Evolutionary conservation across 2,113 vertebrate genomes (phyloP).

Genomic region (Orthonyx spaldingii): DNA sequence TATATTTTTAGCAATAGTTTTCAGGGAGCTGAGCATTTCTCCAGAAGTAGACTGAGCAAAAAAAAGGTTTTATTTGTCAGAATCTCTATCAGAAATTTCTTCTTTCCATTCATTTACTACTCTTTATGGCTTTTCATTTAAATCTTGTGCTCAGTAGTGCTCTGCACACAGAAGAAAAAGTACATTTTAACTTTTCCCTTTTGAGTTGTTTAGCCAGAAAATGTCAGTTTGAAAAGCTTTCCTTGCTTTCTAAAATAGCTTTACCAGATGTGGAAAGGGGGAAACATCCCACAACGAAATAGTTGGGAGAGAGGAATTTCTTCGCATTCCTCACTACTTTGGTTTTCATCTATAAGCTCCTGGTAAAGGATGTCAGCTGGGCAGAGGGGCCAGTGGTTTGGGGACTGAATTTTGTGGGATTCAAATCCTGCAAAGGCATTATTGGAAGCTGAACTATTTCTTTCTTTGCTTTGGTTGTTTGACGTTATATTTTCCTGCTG

Average conservation of each 20-base stretch:
- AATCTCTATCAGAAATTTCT: not conserved
- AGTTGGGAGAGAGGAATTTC: not conserved
- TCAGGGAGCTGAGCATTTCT: not conserved
- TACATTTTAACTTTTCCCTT: not conserved
- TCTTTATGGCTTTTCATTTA: not conserved
- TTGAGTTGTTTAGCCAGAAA: not conserved
- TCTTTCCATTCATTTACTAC: not conserved
- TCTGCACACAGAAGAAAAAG: not conserved
- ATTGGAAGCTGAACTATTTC: not conserved
- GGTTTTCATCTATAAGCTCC: not conserved
- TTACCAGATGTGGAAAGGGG: constrained; percentile 44
- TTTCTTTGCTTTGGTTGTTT: constrained; percentile 43
- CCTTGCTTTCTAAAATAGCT: constrained; percentile 41
- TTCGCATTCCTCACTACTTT: not conserved
- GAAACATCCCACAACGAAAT: not conserved
- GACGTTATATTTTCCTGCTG: not conserved
- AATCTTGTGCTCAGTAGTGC: not conserved
- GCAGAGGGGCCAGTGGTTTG: not conserved
- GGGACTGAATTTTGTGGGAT: not conserved
- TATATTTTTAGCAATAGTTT: constrained; percentile 5
- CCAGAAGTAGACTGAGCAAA: not conserved
- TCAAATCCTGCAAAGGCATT: not conserved
- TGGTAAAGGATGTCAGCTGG: not conserved
- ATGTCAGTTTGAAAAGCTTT: not conserved
- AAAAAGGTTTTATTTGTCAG: not conserved